Base-by-base conservation (phyloP, 2,113 vertebrate species). In the Channa argus region DNA sequence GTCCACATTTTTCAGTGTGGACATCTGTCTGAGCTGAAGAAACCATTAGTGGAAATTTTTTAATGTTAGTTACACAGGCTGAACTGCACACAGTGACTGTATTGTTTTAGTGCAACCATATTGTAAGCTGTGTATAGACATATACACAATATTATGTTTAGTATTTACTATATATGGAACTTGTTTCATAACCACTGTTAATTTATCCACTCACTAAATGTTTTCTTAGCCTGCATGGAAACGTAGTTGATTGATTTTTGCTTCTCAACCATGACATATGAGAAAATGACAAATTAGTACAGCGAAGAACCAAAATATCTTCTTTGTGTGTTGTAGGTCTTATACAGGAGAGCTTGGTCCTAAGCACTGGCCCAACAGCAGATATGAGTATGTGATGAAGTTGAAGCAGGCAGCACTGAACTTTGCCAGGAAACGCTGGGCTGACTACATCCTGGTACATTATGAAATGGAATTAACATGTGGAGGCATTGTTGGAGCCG, bases 301-400 rank as follows among this genome's bases (percentile, higher is more conserved):
- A 45, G 8, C 7, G 3, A 37, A 3, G 3, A 33, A 36, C 11
- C 0, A 61, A 2, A 46, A 10, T 34, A 3, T 13, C 51, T 4
- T 68, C 37, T 53, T 9, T 89, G 52, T 85, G n/a, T 79, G 10
- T 71, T 46, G 6, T 83, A 99, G 98, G 81, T 92, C 93, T n/a
- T 99, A 97, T 41, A 94, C 94, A 0, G 95, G 96, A 0, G 98
- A 99, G 85, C 60, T 95, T 0, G 95, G 97, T 4, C 97, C 97
- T 38, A 99, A 99, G 66, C 95, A 99, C 75, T 99, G 98, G 98
- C 96, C 94, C 2, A 94, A 94, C 56, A 94, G 92, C 82, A 95
- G 98, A 81, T 96, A 98, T 0, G 96, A 98, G 82, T 96, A 98
- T 11, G 65, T 99, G 77, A 99, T 99, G 98, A 97, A 93, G 87